Base-by-base conservation (phyloP, 1,140 invertebrate genomes). In the Lutraria rhynchaena region DNA sequence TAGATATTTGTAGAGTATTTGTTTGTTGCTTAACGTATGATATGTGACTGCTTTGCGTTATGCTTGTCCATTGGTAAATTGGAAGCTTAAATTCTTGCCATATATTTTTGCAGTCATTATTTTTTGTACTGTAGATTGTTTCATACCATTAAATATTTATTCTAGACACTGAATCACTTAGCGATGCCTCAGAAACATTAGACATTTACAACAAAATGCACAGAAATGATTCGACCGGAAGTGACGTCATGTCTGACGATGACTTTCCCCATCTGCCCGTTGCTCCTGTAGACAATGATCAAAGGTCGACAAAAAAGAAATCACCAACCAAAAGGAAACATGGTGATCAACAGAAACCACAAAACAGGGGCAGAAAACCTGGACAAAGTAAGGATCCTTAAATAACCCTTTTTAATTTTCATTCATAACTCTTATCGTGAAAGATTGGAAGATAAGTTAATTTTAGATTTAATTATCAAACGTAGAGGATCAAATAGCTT, bases 291-390 rank as follows among this genome's bases (percentile, higher is more conserved):
- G n/a, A 67, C 61, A 46, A 33, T 81, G 51, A 78, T 31, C 29
- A 53, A 55, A 5, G 41, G 35, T 33, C 73, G 31, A 9, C 37
- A 11, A 7, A 3, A 3, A 55, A 51, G 29, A 65, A 57, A 44
- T 67, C 63, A 31, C 60, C 46, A 46, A 46, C n/a, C 73, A 61
- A 70, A 69, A 53, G 57, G 31, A 49, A 41, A 55, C 51, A 5
- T 37, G 70, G 49, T 61, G 67, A 77, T 37, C 73, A 51, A 41
- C 33, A 29, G 67, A 69, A 75, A 58, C 71, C 37, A 41, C 81
- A 41, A 67, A 71, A 61, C 75, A 49, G 84, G 27, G 84, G 84
- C 53, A 63, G 84, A 58, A 85, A 85, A 71, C 80, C 70, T 3
- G 84, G 84, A 22, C 84, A 85, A 82, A 80, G 84, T 85, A 77